These are phyloP conservation scores for Drosophila auraria DNA, from an alignment of 1,140 invertebrate species.

Conservation along the genomic window DNA sequence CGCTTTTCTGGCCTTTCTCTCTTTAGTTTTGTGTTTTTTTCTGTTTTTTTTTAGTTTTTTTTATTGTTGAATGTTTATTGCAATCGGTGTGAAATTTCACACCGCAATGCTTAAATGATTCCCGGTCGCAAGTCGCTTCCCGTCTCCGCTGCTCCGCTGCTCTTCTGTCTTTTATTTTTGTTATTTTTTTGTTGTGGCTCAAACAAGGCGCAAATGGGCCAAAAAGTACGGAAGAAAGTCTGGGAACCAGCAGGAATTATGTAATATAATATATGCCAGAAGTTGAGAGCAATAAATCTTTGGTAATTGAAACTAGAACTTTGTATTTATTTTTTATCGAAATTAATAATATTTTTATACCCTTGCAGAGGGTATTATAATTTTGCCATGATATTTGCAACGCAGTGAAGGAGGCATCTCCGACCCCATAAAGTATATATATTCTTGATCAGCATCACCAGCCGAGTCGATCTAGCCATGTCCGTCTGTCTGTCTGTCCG, in stretches of 20 bases:
- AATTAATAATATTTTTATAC: no score
- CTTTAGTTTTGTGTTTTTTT: constrained; percentile 41
- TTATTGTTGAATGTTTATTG: constrained; percentile 77
- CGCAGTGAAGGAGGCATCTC: no score
- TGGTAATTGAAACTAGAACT: neutral
- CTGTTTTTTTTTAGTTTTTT: constrained; percentile 61
- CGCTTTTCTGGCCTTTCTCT: constrained; percentile 62
- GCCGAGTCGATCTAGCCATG: no score
- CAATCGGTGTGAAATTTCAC: constrained; percentile 85
- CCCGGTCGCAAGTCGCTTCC: constrained; percentile 48
- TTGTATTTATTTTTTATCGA: no score
- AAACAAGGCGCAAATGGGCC: constrained; percentile 22
- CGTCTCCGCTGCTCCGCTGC: constrained; percentile 16
- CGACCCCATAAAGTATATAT: no score
- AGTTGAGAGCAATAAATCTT: neutral
- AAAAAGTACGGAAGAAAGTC: constrained; percentile 10
- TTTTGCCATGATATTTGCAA: no score
- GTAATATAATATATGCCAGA: neutral
- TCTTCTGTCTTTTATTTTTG: neutral
- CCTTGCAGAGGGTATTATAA: no score
- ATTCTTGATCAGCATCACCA: no score
- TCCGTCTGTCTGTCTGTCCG: no score
- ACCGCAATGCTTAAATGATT: constrained; percentile 84
- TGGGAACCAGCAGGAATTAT: neutral
- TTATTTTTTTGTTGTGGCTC: constrained; percentile 31